These are phyloP conservation scores for Philotrypesis tridentata DNA, from an alignment of 1,140 invertebrate genomes.

Conservation along the genomic window DNA sequence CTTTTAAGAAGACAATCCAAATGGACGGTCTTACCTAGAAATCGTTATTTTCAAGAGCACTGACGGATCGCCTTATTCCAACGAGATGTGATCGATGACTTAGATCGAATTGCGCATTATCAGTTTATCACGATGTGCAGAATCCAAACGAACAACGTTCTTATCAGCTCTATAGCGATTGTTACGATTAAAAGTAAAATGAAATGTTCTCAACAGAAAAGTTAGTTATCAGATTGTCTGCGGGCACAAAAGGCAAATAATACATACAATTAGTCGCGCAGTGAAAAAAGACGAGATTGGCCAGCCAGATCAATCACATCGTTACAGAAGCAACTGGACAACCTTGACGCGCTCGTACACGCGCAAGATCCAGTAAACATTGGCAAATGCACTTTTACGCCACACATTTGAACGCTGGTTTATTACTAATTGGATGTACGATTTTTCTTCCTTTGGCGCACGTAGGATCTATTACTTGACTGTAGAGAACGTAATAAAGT, in stretches of 20 bases:
- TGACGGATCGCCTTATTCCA: background rate
- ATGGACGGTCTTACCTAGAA: background rate
- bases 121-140: no score
- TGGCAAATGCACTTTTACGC: background rate
- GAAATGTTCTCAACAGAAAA: no score
- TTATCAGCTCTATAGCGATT: no score
- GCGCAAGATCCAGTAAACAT: background rate
- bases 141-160: no score
- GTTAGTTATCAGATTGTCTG: no score
- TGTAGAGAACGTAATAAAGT: background rate
- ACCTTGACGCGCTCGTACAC: no score
- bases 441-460: background rate
- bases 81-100: background rate
- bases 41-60: background rate
- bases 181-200: background rate
- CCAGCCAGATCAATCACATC: no score
- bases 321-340: no score
- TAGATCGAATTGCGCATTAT: no score
- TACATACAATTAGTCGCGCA: no score
- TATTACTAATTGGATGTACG: background rate
- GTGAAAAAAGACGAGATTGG: no score
- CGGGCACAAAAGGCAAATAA: background rate
- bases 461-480: background rate
- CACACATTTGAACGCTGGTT: background rate
- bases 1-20: background rate